These are phyloP conservation scores for Lepidurus arcticus DNA, from an alignment of 1,140 invertebrate genomes.

Conservation along the genomic window DNA sequence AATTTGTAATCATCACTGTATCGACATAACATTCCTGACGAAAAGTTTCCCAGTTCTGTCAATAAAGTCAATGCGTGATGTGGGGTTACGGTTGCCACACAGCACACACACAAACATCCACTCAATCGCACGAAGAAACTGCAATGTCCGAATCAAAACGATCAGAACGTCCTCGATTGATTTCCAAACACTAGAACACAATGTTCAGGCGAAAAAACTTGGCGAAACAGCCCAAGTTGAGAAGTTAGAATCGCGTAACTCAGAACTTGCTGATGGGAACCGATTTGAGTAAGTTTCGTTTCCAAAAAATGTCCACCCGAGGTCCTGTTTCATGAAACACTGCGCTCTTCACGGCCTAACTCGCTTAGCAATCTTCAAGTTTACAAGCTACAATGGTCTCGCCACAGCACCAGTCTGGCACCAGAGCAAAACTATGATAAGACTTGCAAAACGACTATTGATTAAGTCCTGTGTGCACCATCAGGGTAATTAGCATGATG, in stretches of 20 bases:
- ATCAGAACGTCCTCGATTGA: not conserved
- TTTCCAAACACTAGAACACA: too few species aligned
- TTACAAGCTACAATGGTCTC: too few species aligned
- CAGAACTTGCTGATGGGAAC: not conserved
- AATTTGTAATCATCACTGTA: not conserved
- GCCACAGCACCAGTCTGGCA: not conserved
- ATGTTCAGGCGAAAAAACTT: too few species aligned
- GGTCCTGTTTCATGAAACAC: not conserved
- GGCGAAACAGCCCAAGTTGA: too few species aligned
- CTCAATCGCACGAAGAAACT: not conserved
- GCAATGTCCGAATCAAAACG: not conserved
- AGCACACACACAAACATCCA: not conserved
- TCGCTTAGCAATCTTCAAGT: too few species aligned
- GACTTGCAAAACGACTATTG: constrained; percentile 7
- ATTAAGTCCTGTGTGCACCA: not conserved
- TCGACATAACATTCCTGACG: not conserved
- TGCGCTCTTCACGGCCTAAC: too few species aligned
- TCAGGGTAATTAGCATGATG: constrained; percentile 18
- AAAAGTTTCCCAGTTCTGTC: not conserved
- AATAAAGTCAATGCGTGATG: not conserved
- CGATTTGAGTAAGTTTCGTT: not conserved
- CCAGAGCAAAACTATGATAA: not conserved
- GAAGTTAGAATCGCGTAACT: not conserved
- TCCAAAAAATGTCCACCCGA: not conserved
- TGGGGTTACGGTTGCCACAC: not conserved